Conservation (phyloP, 1,140 invertebrate species). For the Eufriesea mexicana region DNA sequence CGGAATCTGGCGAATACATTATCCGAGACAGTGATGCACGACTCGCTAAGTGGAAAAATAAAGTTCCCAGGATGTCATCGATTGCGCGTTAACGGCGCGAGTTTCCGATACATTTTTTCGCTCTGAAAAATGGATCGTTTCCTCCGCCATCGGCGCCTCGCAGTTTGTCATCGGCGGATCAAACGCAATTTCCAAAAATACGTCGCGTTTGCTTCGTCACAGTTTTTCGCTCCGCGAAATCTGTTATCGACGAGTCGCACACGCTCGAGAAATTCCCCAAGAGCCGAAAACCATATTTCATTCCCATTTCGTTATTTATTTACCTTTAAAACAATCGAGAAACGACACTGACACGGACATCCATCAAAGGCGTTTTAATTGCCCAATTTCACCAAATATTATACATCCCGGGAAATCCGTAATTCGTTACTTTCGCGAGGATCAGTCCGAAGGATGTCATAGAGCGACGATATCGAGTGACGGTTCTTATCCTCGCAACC, state of each 20-base stretch:
- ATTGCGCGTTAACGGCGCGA: conserved; percentile 29
- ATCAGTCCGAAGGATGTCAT: no score
- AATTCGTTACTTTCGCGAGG: no score
- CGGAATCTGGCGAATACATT: conserved; percentile 19
- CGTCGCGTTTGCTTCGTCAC: background rate
- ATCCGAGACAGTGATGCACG: conserved; percentile 31
- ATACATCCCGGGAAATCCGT: background rate
- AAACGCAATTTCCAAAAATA: conserved; percentile 14
- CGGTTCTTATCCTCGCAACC: no score
- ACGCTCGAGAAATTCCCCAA: background rate
- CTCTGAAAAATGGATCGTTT: conserved; percentile 32
- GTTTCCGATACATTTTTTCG: conserved; percentile 30
- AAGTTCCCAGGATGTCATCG: conserved; percentile 39
- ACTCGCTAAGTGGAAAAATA: conserved; percentile 48
- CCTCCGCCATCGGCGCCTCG: background rate
- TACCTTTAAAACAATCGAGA: background rate
- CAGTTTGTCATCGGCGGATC: conserved; percentile 20
- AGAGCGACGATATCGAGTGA: no score
- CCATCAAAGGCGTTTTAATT: background rate
- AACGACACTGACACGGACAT: background rate
- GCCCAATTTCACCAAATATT: background rate
- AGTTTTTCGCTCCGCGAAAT: background rate
- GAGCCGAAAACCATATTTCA: background rate
- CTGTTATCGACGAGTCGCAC: background rate
- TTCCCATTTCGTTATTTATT: background rate